Conservation (phyloP, 1,140 invertebrate genomes). For the Lamellibrachia luymesi region DNA sequence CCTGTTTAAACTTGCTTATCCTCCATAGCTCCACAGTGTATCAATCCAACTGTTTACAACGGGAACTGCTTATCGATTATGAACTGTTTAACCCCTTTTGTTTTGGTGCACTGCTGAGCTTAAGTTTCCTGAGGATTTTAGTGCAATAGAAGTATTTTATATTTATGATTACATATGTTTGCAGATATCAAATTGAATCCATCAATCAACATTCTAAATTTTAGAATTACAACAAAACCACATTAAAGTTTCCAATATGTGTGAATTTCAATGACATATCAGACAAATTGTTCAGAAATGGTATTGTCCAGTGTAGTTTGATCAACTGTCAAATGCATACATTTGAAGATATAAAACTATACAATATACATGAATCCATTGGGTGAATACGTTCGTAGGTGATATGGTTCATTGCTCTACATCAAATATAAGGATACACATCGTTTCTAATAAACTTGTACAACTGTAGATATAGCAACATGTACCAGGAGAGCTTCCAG, state of each 20-base stretch:
- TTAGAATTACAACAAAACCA: background rate
- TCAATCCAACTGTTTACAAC: too few species aligned
- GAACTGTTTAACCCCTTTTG: too few species aligned
- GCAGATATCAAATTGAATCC: background rate
- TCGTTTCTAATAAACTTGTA: background rate
- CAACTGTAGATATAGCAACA: background rate
- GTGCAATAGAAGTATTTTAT: too few species aligned
- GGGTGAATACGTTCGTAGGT: background rate
- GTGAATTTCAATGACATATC: background rate
- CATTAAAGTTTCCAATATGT: background rate
- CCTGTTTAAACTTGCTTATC: too few species aligned
- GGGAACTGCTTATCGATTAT: too few species aligned
- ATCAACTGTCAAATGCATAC: background rate
- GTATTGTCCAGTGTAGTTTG: background rate
- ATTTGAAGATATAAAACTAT: background rate
- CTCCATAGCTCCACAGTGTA: too few species aligned
- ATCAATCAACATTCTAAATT: background rate
- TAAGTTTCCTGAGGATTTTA: too few species aligned
- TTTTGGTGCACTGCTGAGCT: too few species aligned
- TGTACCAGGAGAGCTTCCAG: background rate
- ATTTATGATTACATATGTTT: too few species aligned
- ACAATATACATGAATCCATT: background rate
- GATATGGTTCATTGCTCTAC: background rate
- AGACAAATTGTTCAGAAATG: background rate
- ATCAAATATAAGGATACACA: background rate